Base-by-base conservation (phyloP, 2,113 vertebrate genomes). In the Psophia crepitans region DNA sequence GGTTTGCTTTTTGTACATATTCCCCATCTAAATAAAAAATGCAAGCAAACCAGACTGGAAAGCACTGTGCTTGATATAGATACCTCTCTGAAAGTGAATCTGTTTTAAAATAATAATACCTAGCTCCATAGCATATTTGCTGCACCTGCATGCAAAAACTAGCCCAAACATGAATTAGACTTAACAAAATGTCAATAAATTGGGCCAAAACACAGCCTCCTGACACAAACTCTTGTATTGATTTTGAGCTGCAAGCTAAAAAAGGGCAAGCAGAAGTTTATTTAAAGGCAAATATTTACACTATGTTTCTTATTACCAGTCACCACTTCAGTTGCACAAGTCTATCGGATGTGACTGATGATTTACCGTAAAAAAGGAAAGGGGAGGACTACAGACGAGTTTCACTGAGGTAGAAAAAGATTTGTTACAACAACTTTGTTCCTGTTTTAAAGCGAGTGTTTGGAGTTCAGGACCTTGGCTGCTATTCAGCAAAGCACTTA, bases 401-500 rank as follows among this genome's bases (percentile, higher is more conserved):
- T 90, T 43, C 79, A 63, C 13, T 37, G 83, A 84, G 35, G 69
- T 13, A 89, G 79, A 68, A 94, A 44, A 75, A 49, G 5, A 76
- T 64, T 37, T 69, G 22, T 90, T 73, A 43, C 37, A 81, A 76
- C 44, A 91, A 56, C 33, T 92, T 61, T 37, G 39, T 77, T 89
- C 77, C 71, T 22, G 3, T 90, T 95, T 84, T 64, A 95, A 96
- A 95, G 64, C 32, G 76, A 66, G 30, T 5, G 0, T 84, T 41
- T 64, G 57, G 56, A 84, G 71, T 82, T 94, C 56, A 79, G 69
- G 77, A 84, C 80, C 64, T 91, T 91, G 90, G 69, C 90, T 92
- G 82, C 80, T 68, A 61, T 79, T 95, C 86, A 89, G 84, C 30
- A 92, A 71, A 95, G 65, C 77, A 84, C 86, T 95, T 87, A 84